Conservation (phyloP, 2,113 vertebrate species). For the Mellivora capensis region DNA sequence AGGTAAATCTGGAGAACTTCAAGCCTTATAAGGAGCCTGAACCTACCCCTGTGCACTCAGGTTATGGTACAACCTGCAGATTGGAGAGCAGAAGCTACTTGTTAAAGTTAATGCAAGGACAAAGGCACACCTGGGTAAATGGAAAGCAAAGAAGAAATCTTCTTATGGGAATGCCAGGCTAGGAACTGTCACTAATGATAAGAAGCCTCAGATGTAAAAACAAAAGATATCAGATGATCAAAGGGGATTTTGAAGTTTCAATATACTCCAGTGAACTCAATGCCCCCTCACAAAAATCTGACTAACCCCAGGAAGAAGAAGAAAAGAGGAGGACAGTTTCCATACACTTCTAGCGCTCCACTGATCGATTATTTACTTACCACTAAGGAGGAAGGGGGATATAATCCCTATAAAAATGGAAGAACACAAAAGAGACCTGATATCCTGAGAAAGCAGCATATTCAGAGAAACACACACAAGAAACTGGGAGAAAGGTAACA, state of each 20-base stretch:
- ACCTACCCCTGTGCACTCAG: slow-evolving; percentile 93
- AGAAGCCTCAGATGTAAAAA: not conserved
- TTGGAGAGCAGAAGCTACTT: slow-evolving; percentile 96
- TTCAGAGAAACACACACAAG: not conserved
- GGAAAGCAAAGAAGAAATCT: slow-evolving; percentile 96
- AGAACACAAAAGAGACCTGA: not conserved
- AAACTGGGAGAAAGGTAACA: not conserved
- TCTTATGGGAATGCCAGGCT: slow-evolving; percentile 83
- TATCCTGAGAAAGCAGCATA: not conserved
- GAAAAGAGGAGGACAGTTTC: not conserved
- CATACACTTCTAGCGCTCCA: not conserved
- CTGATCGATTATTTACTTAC: not conserved
- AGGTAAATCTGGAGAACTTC: slow-evolving; percentile 98
- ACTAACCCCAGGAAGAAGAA: not conserved
- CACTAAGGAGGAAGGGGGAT: not conserved
- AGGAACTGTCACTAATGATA: not conserved
- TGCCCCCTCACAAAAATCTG: not conserved
- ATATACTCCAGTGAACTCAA: not conserved
- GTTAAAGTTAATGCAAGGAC: slow-evolving; percentile 99
- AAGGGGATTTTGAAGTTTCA: not conserved
- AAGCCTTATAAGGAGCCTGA: slow-evolving; percentile 99
- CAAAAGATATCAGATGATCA: not conserved
- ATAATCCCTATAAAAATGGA: not conserved
- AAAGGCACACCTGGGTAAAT: slow-evolving; percentile 97
- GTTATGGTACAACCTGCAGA: slow-evolving; percentile 94